phyloP scores from a whole-genome alignment of 2,113 vertebrate genomes.

The Maylandia zebra region DNA sequence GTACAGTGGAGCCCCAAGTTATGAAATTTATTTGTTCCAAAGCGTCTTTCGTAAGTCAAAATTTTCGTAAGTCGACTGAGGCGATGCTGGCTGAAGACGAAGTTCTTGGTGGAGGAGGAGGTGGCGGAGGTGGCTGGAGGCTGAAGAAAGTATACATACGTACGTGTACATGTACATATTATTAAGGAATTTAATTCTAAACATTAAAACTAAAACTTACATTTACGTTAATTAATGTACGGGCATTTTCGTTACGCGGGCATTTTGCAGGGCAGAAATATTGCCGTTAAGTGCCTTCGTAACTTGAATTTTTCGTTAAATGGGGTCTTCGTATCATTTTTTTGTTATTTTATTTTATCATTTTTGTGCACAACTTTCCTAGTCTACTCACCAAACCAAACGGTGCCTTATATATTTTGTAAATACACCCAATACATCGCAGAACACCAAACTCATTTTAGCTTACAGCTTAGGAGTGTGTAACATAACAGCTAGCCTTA shows the following conservation, averaged over 20 bases:
- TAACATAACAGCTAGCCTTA: neutral
- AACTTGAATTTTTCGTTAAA: neutral
- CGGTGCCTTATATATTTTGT: neutral
- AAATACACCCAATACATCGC: neutral
- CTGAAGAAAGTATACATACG: no score
- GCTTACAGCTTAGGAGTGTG: neutral
- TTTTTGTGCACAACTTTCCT: neutral
- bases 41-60: no score
- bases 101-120: no score
- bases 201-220: neutral
- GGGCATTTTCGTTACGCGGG: rapidly evolving
- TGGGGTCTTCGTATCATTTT: neutral
- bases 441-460: neutral
- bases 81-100: no score
- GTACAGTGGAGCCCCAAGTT: no score
- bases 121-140: rapidly evolving
- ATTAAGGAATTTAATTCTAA: neutral
- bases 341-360: neutral
- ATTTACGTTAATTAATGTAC: neutral
- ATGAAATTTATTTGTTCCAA: no score
- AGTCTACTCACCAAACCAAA: neutral
- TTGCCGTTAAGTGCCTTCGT: rapidly evolving
- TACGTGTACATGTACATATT: no score
- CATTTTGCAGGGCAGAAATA: neutral
- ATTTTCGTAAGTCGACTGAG: no score